Percentiles rank a stretch among this genome's conserved stretches.
Evolutionary conservation across 2,113 vertebrate genomes (phyloP).

Genomic region (Philantomba maxwellii): DNA sequence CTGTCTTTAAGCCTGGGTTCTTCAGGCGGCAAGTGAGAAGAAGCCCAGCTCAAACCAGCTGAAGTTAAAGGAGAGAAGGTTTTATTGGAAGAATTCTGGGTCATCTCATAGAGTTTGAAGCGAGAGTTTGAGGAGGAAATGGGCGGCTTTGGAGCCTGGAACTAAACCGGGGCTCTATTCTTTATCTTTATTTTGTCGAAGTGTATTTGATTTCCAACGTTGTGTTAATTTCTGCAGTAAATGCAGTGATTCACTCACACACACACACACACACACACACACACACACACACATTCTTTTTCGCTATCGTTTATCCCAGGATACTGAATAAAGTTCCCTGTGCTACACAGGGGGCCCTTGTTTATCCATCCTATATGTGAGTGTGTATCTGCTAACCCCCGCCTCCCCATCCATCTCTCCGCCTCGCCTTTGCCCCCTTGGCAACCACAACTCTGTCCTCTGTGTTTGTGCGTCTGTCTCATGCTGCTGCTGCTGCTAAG

Average conservation of each 20-base stretch:
- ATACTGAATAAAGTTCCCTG: background rate
- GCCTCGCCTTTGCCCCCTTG: background rate
- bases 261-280: background rate
- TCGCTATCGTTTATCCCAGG: background rate
- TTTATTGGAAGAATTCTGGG: background rate
- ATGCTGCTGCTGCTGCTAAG: too few species aligned
- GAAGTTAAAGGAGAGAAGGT: background rate
- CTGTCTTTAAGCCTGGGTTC: background rate
- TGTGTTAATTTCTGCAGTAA: background rate
- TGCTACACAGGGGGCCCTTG: background rate
- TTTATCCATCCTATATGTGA: background rate
- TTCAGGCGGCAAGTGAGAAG: background rate
- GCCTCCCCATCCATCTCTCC: rapidly evolving
- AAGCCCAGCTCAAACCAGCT: background rate
- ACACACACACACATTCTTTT: background rate
- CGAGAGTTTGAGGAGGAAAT: background rate
- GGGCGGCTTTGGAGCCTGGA: background rate
- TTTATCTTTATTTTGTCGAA: background rate
- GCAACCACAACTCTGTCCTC: background rate
- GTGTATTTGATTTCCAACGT: background rate
- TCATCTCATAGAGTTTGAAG: background rate
- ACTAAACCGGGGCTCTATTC: background rate
- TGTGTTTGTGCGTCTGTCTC: background rate
- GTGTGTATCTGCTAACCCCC: background rate
- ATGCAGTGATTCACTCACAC: background rate